A percentile compares a stretch with the other conserved stretches of the same genome.
Conservation (phyloP, 2,888 invertebrate species). For the Merodon equestris region DNA sequence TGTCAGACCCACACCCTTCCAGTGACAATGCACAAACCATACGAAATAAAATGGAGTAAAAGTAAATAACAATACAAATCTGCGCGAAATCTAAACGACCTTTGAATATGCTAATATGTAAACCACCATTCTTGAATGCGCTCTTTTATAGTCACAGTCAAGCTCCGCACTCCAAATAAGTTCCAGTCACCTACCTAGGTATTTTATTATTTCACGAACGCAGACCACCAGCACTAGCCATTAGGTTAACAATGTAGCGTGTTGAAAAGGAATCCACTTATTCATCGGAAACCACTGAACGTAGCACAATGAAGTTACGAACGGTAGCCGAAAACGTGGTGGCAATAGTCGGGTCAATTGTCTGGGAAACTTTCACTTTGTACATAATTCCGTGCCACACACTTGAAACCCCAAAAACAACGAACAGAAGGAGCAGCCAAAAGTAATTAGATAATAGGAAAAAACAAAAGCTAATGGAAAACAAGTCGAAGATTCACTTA, state of each 20-base stretch:
- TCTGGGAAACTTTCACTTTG: constrained; percentile 52
- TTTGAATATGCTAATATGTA: constrained; percentile 43
- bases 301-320: constrained; percentile 9
- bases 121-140: constrained; percentile 34
- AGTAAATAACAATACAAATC: constrained; percentile 11
- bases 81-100: constrained; percentile 27
- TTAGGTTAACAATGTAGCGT: neutral
- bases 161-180: constrained; percentile 3
- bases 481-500: constrained; percentile 24
- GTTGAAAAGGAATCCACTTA: constrained; percentile 14
- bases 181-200: neutral
- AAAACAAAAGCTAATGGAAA: too few species aligned
- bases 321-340: neutral
- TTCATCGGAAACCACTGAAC: constrained; percentile 3
- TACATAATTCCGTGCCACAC: constrained; percentile 19
- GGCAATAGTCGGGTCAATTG: constrained; percentile 16
- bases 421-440: constrained; percentile 13
- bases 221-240: neutral
- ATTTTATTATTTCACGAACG: neutral
- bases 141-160: constrained; percentile 3
- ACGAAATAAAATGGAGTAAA: neutral
- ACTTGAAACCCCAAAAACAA: constrained; percentile 8
- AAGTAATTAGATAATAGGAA: neutral
- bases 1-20: too few species aligned
- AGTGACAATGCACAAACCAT: too few species aligned